A percentile compares a stretch with the other conserved stretches of the same genome.
Conservation (phyloP, 1,140 invertebrate genomes). For the Monomorium pharaonis region DNA sequence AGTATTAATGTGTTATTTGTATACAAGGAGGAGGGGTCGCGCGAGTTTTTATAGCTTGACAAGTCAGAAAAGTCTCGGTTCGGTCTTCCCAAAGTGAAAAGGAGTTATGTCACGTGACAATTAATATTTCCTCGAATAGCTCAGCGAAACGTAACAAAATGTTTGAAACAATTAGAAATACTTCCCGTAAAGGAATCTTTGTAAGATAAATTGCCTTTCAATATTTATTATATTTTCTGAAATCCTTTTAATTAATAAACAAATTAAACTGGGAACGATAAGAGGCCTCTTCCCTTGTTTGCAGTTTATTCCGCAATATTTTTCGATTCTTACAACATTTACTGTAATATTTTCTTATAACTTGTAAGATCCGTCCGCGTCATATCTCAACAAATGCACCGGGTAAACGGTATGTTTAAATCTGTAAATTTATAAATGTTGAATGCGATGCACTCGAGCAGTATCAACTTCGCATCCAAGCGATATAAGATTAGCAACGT, state of each 20-base stretch:
- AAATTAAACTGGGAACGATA: too few species aligned
- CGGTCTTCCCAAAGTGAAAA: not conserved
- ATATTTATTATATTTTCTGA: too few species aligned
- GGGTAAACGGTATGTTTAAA: not conserved
- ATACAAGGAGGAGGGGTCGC: not conserved
- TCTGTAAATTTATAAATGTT: constrained; percentile 41
- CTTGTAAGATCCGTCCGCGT: not conserved
- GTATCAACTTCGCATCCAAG: constrained; percentile 28
- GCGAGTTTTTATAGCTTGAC: not conserved
- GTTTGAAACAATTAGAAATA: too few species aligned
- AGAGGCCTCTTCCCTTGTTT: too few species aligned
- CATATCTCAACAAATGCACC: not conserved
- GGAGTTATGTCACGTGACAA: not conserved
- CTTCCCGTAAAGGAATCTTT: too few species aligned
- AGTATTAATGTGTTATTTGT: not conserved
- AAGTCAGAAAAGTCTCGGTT: not conserved
- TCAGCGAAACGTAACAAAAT: not conserved
- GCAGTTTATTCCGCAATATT: too few species aligned
- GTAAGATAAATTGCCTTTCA: too few species aligned
- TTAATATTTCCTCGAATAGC: constrained; percentile 22
- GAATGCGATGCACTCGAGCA: constrained; percentile 1
- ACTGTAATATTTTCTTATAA: not conserved
- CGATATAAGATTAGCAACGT: constrained; percentile 46
- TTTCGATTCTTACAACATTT: not conserved
- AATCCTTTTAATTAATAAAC: too few species aligned